Base-by-base conservation (phyloP, 2,797 vertebrate species). In the Liparis tanakae region DNA sequence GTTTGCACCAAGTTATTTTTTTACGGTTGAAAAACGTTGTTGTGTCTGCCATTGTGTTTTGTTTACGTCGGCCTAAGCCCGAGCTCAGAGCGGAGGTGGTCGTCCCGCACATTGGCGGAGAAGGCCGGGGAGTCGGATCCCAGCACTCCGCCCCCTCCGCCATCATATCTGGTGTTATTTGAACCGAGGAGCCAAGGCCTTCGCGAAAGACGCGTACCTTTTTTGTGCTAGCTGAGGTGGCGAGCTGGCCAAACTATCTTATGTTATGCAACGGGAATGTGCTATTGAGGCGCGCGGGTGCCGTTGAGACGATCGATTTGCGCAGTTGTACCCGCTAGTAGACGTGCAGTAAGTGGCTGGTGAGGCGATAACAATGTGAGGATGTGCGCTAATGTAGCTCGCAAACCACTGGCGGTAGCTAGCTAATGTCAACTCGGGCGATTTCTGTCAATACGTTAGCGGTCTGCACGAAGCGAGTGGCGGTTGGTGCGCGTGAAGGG, bases 81-180 rank as follows among this genome's bases (percentile, higher is more conserved):
- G 48, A 78, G 79, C 41, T 85, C 67, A 63, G 41, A 72, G 56
- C 81, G 70, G 78, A 84, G 82, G 81, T 82, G 89, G 80, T 76
- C 61, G 85, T 68, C 81, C 80, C 80, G 72, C 76, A 82, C 78
- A 79, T 70, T 81, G 86, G 88, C 85, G 80, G 69, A 85, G 85
- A 78, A 90, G 89, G 90, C 87, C 91, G 83, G 88, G 90, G 76
- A 78, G 84, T 85, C 78, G 17, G 74, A 81, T 55, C 79, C 55
- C 72, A 64, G 85, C 89, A 79, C 84, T 89, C 88, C 81, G 88
- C 90, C 87, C 86, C 91, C 91, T 89, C 86, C 91, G 88, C 92
- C 90, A 87, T 92, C 88, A 92, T 90, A 79, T 89, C 85, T 83
- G 81, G 85, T 92, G 89, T 91, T 91, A 92, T 87, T 86, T 88